Evolutionary conservation across 1,140 invertebrate species (phyloP).

Genomic region (Druon quercuslanigerum): DNA sequence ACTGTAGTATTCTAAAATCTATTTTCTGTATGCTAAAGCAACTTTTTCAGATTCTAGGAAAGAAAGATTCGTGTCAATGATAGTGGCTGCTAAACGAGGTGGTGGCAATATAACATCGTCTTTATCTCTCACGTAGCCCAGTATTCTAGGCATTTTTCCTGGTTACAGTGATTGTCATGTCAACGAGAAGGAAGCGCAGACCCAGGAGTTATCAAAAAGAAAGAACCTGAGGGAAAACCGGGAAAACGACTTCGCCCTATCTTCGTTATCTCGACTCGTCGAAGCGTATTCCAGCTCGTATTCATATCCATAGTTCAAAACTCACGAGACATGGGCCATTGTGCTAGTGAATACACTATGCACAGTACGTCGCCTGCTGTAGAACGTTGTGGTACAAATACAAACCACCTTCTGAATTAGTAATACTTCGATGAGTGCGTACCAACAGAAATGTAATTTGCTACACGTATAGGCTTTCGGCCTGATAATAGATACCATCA

Average conservation of each 20-base stretch:
- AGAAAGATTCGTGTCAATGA: constrained; percentile 16
- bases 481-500: constrained; percentile 63
- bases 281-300: constrained; percentile 55
- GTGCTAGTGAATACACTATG: constrained; percentile 63
- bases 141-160: constrained; percentile 15
- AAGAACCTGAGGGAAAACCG: constrained; percentile 1
- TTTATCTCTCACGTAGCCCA: constrained; percentile 3
- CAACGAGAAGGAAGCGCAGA: constrained; percentile 30
- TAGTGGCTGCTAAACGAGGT: constrained; percentile 1
- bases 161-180: constrained; percentile 12
- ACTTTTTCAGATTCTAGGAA: background rate
- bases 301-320: constrained; percentile 68
- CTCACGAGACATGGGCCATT: constrained; percentile 63
- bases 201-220: background rate
- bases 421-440: constrained; percentile 60
- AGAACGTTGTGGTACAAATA: constrained; percentile 57
- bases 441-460: constrained; percentile 62
- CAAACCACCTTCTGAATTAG: constrained; percentile 65
- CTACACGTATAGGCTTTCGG: constrained; percentile 59
- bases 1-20: too few species aligned
- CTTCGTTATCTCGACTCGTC: constrained; percentile 57
- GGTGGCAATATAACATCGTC: background rate
- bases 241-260: constrained; percentile 37
- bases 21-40: too few species aligned
- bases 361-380: constrained; percentile 63